Evolutionary conservation across 2,888 invertebrate species (phyloP).

Genomic region (Boloria euphrosyne): DNA sequence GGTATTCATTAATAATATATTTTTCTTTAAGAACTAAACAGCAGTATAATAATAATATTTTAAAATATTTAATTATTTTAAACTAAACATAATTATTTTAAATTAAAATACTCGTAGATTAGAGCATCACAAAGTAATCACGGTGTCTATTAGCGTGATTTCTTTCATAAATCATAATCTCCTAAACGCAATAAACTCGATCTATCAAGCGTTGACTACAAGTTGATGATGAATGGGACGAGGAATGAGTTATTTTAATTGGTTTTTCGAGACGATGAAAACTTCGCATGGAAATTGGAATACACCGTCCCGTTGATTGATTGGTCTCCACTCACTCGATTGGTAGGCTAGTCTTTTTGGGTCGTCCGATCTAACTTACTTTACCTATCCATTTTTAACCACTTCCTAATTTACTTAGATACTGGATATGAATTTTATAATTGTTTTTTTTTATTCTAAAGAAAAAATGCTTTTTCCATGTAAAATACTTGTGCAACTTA

Average conservation of each 20-base stretch:
- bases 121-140: slow-evolving; percentile 6
- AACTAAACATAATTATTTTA: background rate
- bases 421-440: background rate
- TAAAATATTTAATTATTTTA: too few species aligned
- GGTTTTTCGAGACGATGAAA: slow-evolving; percentile 51
- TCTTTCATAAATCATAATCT: slow-evolving; percentile 29
- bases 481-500: too few species aligned
- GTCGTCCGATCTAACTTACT: slow-evolving; percentile 19
- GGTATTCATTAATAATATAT: too few species aligned
- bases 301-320: slow-evolving; percentile 62
- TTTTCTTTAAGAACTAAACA: too few species aligned
- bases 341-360: slow-evolving; percentile 57
- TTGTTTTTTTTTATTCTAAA: too few species aligned
- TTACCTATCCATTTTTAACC: slow-evolving; percentile 12
- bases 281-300: slow-evolving; percentile 59
- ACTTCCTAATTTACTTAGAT: background rate
- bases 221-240: slow-evolving; percentile 48
- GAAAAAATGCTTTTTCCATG: too few species aligned
- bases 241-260: slow-evolving; percentile 54
- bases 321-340: slow-evolving; percentile 64
- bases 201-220: slow-evolving; percentile 37
- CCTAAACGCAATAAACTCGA: slow-evolving; percentile 35
- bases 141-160: slow-evolving; percentile 11
- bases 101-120: slow-evolving; percentile 10
- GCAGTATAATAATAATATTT: too few species aligned